Base-by-base conservation (phyloP, 1,140 invertebrate genomes). In the Brachionus sp. region DNA sequence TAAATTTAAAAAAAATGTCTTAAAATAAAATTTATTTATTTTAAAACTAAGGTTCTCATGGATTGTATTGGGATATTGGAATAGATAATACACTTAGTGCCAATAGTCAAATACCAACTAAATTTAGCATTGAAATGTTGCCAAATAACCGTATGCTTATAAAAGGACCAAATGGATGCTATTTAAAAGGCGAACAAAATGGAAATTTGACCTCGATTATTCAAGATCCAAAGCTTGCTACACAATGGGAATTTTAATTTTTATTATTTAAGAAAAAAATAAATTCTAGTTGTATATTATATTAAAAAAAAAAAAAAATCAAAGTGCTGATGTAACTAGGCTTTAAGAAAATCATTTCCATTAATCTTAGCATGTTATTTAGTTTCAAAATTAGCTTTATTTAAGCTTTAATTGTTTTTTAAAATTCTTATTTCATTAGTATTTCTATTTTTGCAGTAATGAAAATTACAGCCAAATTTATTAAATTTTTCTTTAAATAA, bases 181-280 rank as follows among this genome's bases (percentile, higher is more conserved):
- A 96, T 90, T 90, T 98, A 83, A 92, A 93, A 83, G 95, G 95
- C 78, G 94, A 94, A 86, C 97, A 98, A 90, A 98, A 97, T 89
- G 96, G 96, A 66, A 92, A 93, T 82, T 93, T 98, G 90, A 93
- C 93, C 87, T 91, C 96, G 44, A 93, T 93, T 33, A 93, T 93
- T 78, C 91, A 92, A 78, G 93, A 94, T 86, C 91, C 92, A 86
- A 73, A 62, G n/a, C 91, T 91, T 82, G 94, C 95, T 85, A 96
- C 95, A 83, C 94, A 94, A 87, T 97, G 95, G 95, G 95, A 97
- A 90, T 97, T 84, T 78, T 84, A 62, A 66, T 10, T 68, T 62
- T 6, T n/a, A n/a, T n/a, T n/a, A n/a, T n/a, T 35, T 33, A 0
- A 35, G 12, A 9, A 57, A 57, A 57, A 9, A 57, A 19, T 23